phyloP scores from a whole-genome alignment of 2,888 invertebrate species.

The Syritta pipiens region DNA sequence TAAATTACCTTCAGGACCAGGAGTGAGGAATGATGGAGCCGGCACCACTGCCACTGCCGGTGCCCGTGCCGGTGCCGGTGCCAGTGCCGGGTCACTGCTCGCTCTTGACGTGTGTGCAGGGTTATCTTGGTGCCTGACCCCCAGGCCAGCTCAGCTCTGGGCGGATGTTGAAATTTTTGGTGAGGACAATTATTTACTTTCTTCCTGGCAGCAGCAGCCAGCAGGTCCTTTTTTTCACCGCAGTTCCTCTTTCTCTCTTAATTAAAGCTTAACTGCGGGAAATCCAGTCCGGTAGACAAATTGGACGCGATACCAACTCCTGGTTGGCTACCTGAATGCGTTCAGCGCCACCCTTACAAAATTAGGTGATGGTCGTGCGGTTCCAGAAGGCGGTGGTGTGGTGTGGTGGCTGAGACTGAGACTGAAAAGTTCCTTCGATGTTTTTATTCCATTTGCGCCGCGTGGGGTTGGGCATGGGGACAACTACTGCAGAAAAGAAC shows the following conservation, averaged over 20 bases:
- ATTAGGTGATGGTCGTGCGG: conserved; percentile 53
- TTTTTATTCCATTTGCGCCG: conserved; percentile 36
- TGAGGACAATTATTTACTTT: conserved; percentile 66
- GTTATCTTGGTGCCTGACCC: conserved; percentile 28
- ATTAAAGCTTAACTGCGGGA: conserved; percentile 67
- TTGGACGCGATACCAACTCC: conserved; percentile 49
- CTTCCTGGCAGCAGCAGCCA: conserved; percentile 5
- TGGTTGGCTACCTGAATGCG: conserved; percentile 22
- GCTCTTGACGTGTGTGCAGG: conserved; percentile 13
- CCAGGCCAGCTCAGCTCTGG: background rate
- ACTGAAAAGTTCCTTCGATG: conserved; percentile 25
- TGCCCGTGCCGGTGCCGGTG: background rate
- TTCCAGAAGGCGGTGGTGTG: conserved; percentile 22
- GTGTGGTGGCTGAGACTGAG: conserved; percentile 8
- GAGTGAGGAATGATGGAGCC: no score
- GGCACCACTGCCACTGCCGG: no score
- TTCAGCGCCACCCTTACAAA: conserved; percentile 14
- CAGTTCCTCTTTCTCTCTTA: conserved; percentile 65
- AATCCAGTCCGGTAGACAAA: conserved; percentile 63
- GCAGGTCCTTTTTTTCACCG: conserved; percentile 40
- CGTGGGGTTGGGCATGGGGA: background rate
- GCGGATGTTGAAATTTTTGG: conserved; percentile 48
- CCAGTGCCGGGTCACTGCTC: background rate
- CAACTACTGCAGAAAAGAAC: conserved; percentile 39
- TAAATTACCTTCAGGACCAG: conserved; percentile 41